Base-by-base conservation (phyloP, 2,797 vertebrate species). In the Scleropages formosus region DNA sequence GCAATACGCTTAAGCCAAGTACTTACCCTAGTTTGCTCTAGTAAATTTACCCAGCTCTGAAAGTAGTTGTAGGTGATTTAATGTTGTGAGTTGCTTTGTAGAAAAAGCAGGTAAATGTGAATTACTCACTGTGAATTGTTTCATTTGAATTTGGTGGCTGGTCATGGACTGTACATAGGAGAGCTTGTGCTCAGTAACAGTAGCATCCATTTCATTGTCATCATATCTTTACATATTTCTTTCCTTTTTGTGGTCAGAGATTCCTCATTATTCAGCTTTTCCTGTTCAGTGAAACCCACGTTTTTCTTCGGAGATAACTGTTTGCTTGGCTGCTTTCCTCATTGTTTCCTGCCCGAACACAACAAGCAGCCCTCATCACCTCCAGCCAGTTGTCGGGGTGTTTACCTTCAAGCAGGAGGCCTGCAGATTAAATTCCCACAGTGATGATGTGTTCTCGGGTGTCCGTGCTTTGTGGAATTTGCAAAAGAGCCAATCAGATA, bases 361-460 rank as follows among this genome's bases (percentile, higher is more conserved):
- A 51, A 69, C 46, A 27, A 69, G 24, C 16, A 49, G 47, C 13
- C 8, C 22, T 53, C 67, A 69, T 20, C n/a, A 69, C 67, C 22
- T 71, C 51, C 9, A 4, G 13, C 26, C 8, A 26, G 49, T 70
- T 27, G 53, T 71, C 8, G 1, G 49, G 47, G 7, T 24, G 15
- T 56, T 56, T 70, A 47, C 9, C 16, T 71, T 44, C 51, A 59
- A n/a, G 27, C 22, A 20, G 13, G 27, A 20, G 31, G 56, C 53
- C 31, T 46, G 68, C 51, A 71, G 24, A 53, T 70, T 26, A 56
- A 71, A 58, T 71, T 58, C 68, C 49, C 3, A 31, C 47, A 3
- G 53, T 47, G 47, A 56, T 1, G 8, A 15, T 68, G 46, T 20
- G 24, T 68, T 68, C 20, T 68, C 46, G 26, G 46, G 51, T 51